Percentiles rank a stretch among this genome's conserved stretches.
These are phyloP conservation scores for Thomomys bottae DNA, from an alignment of 2,113 vertebrate species.

Conservation along the genomic window DNA sequence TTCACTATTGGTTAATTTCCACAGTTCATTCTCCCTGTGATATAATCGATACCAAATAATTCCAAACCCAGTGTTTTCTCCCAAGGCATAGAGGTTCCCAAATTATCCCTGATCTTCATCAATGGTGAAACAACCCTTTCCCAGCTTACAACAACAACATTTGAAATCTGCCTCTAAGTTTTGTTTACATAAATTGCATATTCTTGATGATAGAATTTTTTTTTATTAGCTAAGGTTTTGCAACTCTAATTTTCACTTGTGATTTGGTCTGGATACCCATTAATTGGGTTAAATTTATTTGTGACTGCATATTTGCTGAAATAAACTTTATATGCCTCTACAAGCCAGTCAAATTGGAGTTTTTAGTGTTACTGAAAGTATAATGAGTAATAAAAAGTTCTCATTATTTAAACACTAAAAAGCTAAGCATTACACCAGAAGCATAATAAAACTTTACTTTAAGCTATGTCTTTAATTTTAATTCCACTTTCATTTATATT, in stretches of 20 bases:
- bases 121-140: background rate
- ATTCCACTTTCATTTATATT: background rate
- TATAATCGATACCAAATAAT: background rate
- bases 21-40: background rate
- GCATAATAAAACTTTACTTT: background rate
- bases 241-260: slow-evolving; percentile 12
- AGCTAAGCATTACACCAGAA: background rate
- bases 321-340: slow-evolving; percentile 4
- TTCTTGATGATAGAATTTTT: background rate
- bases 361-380: slow-evolving; percentile 38
- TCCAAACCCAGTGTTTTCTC: background rate
- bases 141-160: background rate
- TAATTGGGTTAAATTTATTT: slow-evolving; percentile 32
- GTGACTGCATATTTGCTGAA: background rate
- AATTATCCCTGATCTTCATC: background rate
- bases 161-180: background rate
- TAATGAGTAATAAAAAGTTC: background rate
- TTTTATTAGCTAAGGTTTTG: slow-evolving; percentile 45
- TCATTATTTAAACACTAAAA: slow-evolving; percentile 37
- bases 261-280: background rate
- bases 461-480: slow-evolving; percentile 49
- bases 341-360: background rate
- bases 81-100: background rate
- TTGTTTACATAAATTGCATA: slow-evolving; percentile 8
- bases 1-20: background rate